Evolutionary conservation across 2,113 vertebrate species (phyloP).

Genomic region (Hiodon alosoides): DNA sequence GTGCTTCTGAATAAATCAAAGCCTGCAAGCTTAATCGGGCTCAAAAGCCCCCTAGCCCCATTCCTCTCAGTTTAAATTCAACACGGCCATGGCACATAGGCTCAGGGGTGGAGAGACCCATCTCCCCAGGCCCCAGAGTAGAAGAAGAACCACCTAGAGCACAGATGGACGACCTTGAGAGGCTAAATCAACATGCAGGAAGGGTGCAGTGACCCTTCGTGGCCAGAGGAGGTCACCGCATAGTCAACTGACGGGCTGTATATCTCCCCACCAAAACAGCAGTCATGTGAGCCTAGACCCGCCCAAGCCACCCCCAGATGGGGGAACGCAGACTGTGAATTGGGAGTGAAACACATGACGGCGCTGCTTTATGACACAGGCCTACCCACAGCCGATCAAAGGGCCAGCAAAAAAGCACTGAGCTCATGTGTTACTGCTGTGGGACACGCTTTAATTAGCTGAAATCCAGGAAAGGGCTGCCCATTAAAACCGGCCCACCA

Average conservation of each 20-base stretch:
- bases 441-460: background rate
- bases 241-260: background rate
- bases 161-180: background rate
- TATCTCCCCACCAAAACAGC: too few relatives aligned
- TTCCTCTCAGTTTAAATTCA: background rate
- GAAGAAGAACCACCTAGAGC: background rate
- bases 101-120: background rate
- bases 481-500: background rate
- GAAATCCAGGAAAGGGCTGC: background rate
- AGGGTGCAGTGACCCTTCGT: background rate
- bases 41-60: background rate
- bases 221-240: background rate
- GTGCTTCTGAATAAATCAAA: constrained; percentile 1
- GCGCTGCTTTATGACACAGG: background rate
- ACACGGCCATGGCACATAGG: too few relatives aligned
- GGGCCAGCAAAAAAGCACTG: background rate
- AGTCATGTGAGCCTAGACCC: background rate
- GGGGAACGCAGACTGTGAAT: background rate
- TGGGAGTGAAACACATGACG: background rate
- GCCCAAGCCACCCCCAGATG: background rate
- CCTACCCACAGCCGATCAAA: background rate
- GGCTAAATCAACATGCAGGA: background rate
- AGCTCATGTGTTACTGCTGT: background rate
- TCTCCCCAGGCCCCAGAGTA: too few relatives aligned
- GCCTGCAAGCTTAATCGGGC: background rate